Base-by-base conservation (phyloP, 2,113 vertebrate species). In the Urocitellus parryii region DNA sequence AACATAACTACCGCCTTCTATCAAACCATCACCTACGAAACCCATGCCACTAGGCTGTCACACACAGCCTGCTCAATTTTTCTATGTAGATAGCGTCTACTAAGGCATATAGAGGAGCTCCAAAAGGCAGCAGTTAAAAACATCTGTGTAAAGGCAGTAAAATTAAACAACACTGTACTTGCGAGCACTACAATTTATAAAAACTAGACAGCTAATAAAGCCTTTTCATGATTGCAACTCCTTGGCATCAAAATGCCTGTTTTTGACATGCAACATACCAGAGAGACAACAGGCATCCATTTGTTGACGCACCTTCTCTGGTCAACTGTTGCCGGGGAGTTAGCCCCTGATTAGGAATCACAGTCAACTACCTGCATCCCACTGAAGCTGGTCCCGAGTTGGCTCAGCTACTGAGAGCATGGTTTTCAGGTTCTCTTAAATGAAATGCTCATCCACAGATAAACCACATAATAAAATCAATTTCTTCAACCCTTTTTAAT, bases 301-400 rank as follows among this genome's bases (percentile, higher is more conserved):
- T 82, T 96, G 51, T 94, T 91, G 82, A 94, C 48, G 39, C 87
- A 73, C 56, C 93, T 86, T 88, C 76, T 93, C 92, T 96, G 70
- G 88, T 80, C 84, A 98, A 97, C 97, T 98, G 97, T 97, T 98
- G 98, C 97, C 95, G 16, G 13, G 11, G 58, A 6, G 83, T 72
- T 56, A 61, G 22, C 5, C 53, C 78, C 90, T 37, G 48, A 74
- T 61, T 88, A 42, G 34, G 88, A 87, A 94, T 88, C 81, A 78
- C 25, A 81, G 20, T 53, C 65, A 97, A 73, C 72, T 58, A 89
- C 86, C 45, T 90, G 37, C 72, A 90, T 79, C 91, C 58, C 37
- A 83, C 73, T 65, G 32, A 53, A 85, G 74, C 34, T 79, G 83
- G 78, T 76, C 80, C 39, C 63, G 8, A 25, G 22, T 76, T 45